Evolutionary conservation across 1,140 invertebrate species (phyloP).

Genomic region (Zaprionus taronus): DNA sequence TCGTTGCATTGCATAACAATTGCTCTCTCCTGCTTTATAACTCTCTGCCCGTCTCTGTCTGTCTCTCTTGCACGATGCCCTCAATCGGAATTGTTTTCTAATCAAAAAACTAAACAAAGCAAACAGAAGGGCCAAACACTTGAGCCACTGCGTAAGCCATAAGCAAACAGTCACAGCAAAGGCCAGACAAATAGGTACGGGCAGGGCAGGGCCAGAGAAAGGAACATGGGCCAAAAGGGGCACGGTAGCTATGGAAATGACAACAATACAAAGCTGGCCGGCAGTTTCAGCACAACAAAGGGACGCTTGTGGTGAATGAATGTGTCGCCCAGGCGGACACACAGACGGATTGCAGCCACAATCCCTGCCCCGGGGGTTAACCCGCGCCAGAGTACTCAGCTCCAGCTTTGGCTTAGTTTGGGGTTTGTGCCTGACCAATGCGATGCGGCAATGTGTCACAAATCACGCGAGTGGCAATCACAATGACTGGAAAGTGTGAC

Average conservation of each 20-base stretch:
- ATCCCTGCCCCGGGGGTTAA: background rate
- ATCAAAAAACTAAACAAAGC: slow-evolving; percentile 76
- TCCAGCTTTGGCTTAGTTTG: background rate
- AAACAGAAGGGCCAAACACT: slow-evolving; percentile 72
- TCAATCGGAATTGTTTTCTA: slow-evolving; percentile 65
- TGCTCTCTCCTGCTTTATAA: background rate
- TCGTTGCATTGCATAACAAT: slow-evolving; percentile 18
- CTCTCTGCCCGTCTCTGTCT: background rate
- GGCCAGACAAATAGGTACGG: slow-evolving; percentile 43
- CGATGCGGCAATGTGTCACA: slow-evolving; percentile 35
- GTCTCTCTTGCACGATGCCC: slow-evolving; percentile 3
- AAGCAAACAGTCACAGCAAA: slow-evolving; percentile 62
- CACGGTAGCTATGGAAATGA: slow-evolving; percentile 54
- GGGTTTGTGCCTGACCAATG: slow-evolving; percentile 33
- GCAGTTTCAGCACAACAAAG: slow-evolving; percentile 61
- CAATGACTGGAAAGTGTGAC: slow-evolving; percentile 16
- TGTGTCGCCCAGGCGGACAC: background rate
- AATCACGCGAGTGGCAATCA: background rate
- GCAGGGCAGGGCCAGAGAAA: background rate
- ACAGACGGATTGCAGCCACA: background rate
- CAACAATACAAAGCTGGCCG: slow-evolving; percentile 57
- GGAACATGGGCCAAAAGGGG: background rate
- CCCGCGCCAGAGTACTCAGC: background rate
- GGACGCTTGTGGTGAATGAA: slow-evolving; percentile 47
- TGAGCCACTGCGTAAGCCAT: slow-evolving; percentile 77